phyloP scores from a whole-genome alignment of 2,797 vertebrate species.

The Schizopygopsis malacanthus region DNA sequence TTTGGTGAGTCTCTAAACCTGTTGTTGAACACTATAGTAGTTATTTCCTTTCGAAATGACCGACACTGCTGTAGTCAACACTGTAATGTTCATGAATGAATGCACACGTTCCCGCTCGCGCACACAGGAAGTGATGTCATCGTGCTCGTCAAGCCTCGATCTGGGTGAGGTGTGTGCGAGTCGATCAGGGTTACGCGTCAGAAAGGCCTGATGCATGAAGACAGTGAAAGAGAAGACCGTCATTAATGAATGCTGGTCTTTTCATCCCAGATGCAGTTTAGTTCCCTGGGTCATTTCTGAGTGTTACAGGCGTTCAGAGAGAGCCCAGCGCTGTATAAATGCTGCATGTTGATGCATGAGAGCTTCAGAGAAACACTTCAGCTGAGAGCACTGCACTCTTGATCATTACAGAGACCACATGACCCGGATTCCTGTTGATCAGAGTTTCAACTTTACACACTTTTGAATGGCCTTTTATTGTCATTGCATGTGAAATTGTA shows the following conservation, averaged over 20 bases:
- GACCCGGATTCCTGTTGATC: neutral
- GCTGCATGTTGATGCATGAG: conserved; percentile 6
- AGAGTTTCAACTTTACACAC: neutral
- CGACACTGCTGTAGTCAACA: neutral
- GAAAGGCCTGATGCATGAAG: conserved; percentile 25
- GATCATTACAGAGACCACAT: neutral
- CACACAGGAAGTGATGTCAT: conserved; percentile 25
- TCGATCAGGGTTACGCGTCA: neutral
- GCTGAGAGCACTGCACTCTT: too few species aligned
- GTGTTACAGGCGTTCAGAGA: neutral
- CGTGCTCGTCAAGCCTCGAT: neutral
- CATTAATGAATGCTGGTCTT: neutral
- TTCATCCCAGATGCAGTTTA: neutral
- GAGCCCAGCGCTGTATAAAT: neutral
- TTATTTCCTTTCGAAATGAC: neutral
- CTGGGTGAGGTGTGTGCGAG: conserved; percentile 5
- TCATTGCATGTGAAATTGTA: too few species aligned
- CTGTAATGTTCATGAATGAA: neutral
- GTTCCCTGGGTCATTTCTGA: neutral
- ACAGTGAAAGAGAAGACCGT: neutral
- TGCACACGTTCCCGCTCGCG: neutral
- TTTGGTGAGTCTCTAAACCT: neutral
- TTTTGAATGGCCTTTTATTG: too few species aligned
- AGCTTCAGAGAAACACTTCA: neutral
- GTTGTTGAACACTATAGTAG: neutral